Percentiles rank a stretch among this genome's conserved stretches.
phyloP scores from a whole-genome alignment of 2,797 vertebrate genomes.

The Furcifer pardalis region DNA sequence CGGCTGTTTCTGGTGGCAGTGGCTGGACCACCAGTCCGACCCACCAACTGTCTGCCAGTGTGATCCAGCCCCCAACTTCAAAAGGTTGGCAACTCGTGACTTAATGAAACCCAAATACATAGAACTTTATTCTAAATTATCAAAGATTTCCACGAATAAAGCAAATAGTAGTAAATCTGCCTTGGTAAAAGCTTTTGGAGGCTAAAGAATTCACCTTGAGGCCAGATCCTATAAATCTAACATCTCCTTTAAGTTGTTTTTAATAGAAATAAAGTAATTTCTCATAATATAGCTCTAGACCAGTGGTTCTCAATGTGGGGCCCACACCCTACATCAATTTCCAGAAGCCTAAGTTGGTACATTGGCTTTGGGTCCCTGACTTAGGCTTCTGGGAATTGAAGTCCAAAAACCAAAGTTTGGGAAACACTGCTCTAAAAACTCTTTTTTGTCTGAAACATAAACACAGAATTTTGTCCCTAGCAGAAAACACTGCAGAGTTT shows the following conservation, averaged over 20 bases:
- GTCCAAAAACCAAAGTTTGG: no score
- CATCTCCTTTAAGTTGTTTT: neutral
- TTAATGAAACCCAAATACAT: neutral
- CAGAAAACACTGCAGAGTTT: neutral
- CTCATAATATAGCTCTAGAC: neutral
- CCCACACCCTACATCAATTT: no score
- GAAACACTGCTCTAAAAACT: no score
- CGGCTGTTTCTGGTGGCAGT: no score
- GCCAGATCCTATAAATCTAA: neutral
- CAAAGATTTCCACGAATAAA: neutral
- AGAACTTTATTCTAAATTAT: neutral
- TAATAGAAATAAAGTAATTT: neutral
- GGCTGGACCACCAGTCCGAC: no score
- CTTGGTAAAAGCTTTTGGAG: neutral
- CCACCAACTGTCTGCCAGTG: no score
- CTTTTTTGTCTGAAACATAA: neutral
- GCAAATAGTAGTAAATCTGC: neutral
- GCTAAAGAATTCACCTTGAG: neutral
- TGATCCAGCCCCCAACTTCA: no score
- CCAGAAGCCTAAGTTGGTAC: no score
- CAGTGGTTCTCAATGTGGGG: no score
- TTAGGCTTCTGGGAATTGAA: no score
- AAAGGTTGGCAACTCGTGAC: no score
- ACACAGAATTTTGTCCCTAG: neutral
- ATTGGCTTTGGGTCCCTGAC: no score